Conservation (phyloP, 2,113 vertebrate genomes). For the Oostethus manadensis region DNA sequence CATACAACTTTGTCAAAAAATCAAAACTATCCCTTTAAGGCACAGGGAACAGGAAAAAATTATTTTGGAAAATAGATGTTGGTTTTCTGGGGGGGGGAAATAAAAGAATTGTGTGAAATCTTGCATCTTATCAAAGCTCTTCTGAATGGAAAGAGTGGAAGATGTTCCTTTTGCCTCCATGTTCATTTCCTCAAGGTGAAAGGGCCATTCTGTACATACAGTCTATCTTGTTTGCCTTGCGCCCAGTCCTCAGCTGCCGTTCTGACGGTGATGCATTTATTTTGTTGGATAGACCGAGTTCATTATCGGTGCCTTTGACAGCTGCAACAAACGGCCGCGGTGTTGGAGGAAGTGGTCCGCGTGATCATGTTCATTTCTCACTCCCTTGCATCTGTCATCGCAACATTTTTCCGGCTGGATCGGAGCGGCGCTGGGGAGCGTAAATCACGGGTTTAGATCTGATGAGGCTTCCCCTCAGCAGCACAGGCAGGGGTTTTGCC, state of each 20-base stretch:
- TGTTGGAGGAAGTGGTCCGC: conserved; percentile 23
- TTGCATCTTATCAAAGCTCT: not conserved
- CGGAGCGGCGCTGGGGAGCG: conserved; percentile 28
- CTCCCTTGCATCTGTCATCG: conserved; percentile 36
- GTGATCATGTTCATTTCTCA: conserved; percentile 18
- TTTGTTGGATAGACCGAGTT: conserved; percentile 21
- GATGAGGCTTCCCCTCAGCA: conserved; percentile 8
- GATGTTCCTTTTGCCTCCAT: not conserved
- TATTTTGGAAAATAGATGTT: too few relatives aligned
- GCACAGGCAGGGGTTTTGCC: conserved; percentile 9
- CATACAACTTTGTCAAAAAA: too few relatives aligned
- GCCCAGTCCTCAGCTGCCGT: conserved; percentile 12
- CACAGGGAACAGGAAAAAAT: too few relatives aligned
- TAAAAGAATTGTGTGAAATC: too few relatives aligned
- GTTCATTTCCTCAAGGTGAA: not conserved
- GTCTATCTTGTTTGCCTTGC: conserved; percentile 36
- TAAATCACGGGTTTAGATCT: conserved; percentile 41
- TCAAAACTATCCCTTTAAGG: too few relatives aligned
- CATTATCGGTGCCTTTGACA: conserved; percentile 29
- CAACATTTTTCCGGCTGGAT: conserved; percentile 22
- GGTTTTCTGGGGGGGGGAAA: too few relatives aligned
- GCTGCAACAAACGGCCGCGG: conserved; percentile 24
- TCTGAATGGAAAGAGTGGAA: not conserved
- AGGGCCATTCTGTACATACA: not conserved
- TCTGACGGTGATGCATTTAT: conserved; percentile 13